Conservation (phyloP, 2,113 vertebrate genomes). For the Euleptes europaea region DNA sequence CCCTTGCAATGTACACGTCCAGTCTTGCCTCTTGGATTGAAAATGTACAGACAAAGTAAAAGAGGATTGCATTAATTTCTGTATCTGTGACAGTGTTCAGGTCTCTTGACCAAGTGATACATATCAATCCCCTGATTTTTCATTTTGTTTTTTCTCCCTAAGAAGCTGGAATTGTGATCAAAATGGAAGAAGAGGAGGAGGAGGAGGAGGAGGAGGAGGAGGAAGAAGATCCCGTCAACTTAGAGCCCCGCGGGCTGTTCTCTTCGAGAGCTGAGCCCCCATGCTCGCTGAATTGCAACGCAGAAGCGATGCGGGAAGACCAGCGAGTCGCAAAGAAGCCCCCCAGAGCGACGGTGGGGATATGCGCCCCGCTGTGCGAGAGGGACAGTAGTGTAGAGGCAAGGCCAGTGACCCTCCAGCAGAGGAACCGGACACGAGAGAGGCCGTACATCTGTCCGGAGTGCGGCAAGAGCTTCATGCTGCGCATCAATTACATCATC, state of each 20-base stretch:
- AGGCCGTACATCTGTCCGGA: slow-evolving; percentile 79
- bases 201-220: slow-evolving; percentile 59
- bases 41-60: too few species aligned
- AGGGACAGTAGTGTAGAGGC: slow-evolving; percentile 46
- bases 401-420: slow-evolving; percentile 54
- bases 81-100: accelerated
- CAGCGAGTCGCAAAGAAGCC: slow-evolving; percentile 48
- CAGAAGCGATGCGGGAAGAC: slow-evolving; percentile 49
- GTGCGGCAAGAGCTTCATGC: slow-evolving; percentile 80
- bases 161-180: slow-evolving; percentile 67
- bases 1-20: too few species aligned
- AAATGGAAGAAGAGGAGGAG: slow-evolving; percentile 64
- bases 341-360: slow-evolving; percentile 22
- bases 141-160: neutral
- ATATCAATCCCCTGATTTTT: accelerated
- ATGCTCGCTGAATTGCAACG: slow-evolving; percentile 42
- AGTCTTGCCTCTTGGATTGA: too few species aligned
- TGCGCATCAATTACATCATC: slow-evolving; percentile 82
- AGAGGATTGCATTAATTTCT: too few species aligned
- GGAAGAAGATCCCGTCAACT: slow-evolving; percentile 62
- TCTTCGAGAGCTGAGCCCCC: slow-evolving; percentile 50
- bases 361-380: slow-evolving; percentile 38
- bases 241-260: slow-evolving; percentile 65
- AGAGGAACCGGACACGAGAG: slow-evolving; percentile 76
- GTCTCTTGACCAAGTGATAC: accelerated